A percentile compares a stretch with the other conserved stretches of the same genome.
Evolutionary conservation across 2,797 vertebrate species (phyloP).

Genomic region (Brotogeris chrysoptera): DNA sequence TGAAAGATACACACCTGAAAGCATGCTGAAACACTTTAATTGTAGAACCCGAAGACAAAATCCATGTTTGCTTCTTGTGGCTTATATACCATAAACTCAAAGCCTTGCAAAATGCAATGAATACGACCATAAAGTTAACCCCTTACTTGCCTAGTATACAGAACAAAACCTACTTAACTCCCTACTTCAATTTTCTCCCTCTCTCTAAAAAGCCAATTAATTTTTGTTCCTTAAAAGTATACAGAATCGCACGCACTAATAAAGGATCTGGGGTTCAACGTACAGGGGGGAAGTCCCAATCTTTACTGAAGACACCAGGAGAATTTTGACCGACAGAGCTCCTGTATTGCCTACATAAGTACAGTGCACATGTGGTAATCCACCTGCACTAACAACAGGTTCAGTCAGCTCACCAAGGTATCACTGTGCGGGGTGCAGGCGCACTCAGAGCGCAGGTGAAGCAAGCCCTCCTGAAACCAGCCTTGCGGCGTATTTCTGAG

Average conservation of each 20-base stretch:
- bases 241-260: background rate
- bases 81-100: background rate
- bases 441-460: background rate
- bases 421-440: background rate
- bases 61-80: background rate
- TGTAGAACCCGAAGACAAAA: background rate
- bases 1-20: background rate
- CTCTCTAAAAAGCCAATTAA: background rate
- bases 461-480: background rate
- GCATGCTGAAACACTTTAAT: accelerated
- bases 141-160: background rate
- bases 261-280: background rate
- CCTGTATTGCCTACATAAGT: background rate
- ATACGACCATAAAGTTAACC: background rate
- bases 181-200: background rate
- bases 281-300: accelerated
- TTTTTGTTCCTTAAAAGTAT: background rate
- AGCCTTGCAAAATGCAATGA: background rate
- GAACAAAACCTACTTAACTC: background rate
- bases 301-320: background rate
- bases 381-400: background rate
- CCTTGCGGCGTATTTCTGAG: background rate
- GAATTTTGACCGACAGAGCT: background rate
- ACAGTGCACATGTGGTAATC: background rate
- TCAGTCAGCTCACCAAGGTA: background rate